A percentile compares a stretch with the other conserved stretches of the same genome.
phyloP scores from a whole-genome alignment of 30 jellyfish, hydroid and myxozoan species.

The Hydractinia echinata region DNA sequence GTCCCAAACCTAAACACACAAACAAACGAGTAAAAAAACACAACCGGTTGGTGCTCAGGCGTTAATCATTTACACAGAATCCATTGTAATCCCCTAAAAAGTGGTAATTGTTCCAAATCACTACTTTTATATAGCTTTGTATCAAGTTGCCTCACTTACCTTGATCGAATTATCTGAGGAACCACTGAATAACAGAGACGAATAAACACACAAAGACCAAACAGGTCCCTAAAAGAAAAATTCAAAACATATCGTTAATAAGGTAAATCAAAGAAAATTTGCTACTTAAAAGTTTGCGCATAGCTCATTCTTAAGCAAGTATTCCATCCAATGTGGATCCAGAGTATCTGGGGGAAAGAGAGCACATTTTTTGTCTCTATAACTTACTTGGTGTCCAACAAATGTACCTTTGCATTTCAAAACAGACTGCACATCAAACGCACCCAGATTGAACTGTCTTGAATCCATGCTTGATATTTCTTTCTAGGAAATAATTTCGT shows the following conservation, averaged over 20 bases:
- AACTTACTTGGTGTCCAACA: conserved; percentile 89
- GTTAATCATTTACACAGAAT: no score
- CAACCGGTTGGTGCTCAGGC: no score
- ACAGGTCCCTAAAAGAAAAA: conserved; percentile 79
- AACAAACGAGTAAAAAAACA: not conserved
- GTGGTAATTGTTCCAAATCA: not conserved
- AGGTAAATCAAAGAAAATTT: no score
- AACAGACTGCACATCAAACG: conserved; percentile 90
- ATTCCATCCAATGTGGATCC: no score
- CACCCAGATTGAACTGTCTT: conserved; percentile 83
- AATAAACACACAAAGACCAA: conserved; percentile 74
- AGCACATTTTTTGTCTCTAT: not conserved
- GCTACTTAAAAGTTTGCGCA: no score
- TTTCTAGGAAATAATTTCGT: conserved; percentile 29
- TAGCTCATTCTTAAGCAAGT: no score
- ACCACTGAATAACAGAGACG: conserved; percentile 81
- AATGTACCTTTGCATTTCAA: conserved; percentile 93
- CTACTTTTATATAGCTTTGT: not conserved
- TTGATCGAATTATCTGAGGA: conserved; percentile 88
- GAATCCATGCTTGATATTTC: conserved; percentile 94
- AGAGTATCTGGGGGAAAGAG: not conserved
- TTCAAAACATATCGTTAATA: no score
- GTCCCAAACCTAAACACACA: conserved; percentile 82
- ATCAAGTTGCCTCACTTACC: conserved; percentile 27
- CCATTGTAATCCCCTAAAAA: no score